phyloP scores from a whole-genome alignment of 2,113 vertebrate species.

The Falcunculus frontatus region DNA sequence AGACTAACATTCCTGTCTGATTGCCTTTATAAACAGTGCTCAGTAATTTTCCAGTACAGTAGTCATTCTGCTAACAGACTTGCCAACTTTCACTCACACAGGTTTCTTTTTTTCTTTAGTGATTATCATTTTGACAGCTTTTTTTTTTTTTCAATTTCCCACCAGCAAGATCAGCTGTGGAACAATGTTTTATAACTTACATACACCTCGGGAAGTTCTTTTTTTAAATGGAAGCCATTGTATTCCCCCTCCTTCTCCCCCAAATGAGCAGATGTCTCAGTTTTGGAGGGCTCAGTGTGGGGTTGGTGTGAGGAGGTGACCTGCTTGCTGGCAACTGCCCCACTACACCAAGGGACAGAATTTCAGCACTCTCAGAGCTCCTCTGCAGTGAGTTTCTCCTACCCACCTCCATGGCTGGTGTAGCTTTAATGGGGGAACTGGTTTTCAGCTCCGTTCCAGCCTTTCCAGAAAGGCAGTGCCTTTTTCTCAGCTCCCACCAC shows the following conservation, averaged over 20 bases:
- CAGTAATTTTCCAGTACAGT: constrained; percentile 75
- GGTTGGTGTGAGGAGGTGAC: background rate
- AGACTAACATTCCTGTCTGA: constrained; percentile 73
- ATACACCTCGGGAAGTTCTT: background rate
- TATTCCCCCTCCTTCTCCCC: background rate
- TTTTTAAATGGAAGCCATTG: background rate
- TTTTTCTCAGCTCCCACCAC: background rate
- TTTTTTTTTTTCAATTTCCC: background rate
- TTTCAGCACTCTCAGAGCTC: background rate
- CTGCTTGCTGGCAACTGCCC: background rate
- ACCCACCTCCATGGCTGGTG: background rate
- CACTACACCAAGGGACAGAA: background rate
- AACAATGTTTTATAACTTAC: background rate
- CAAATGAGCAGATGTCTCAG: background rate
- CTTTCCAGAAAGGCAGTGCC: background rate
- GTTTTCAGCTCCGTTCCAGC: background rate
- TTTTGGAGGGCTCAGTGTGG: background rate
- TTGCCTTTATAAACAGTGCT: constrained; percentile 66
- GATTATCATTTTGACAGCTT: constrained; percentile 26
- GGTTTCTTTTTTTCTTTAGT: constrained; percentile 31
- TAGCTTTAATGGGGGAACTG: background rate
- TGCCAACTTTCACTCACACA: constrained; percentile 46
- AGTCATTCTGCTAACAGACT: constrained; percentile 62
- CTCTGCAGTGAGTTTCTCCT: background rate
- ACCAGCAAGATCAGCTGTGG: background rate